Base-by-base conservation (phyloP, 30 jellyfish, hydroid and myxozoan species). In the Aurelia aurita complex sp. Pacific region DNA sequence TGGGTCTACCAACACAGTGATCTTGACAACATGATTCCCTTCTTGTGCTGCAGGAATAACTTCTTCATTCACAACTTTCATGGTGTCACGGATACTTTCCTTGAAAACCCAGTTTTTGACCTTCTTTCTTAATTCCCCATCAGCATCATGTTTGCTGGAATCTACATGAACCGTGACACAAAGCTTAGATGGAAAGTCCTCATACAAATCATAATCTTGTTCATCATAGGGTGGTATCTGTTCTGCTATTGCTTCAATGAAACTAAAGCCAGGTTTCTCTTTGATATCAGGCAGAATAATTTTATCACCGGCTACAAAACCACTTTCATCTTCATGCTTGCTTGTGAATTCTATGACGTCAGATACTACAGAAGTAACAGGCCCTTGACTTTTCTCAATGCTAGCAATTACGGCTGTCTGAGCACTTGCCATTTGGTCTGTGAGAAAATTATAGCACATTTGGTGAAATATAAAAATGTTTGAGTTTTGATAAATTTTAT, bases 91-190 rank as follows among this genome's bases (percentile, higher is more conserved):
- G 57, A 46, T 46, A 16, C 19, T 15, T 0, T 18, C 80, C 4
- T 64, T 84, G 10, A 23, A 16, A 1, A 86, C 60, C 95, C 95
- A 86, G 5, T 67, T 59, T 46, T 70, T 67, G 17, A 76, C 60
- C 38, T 59, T 52, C 3, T 57, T 59, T 13, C 8, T n/a, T 18
- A 18, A 19, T 9, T 53, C 69, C 9, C 36, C 72, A 52, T 67
- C 80, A 13, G 75, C 89, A 19, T 38, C 36, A 55, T 64, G 64
- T 23, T 32, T 69, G n/a, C 42, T 36, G 60, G 85, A 17, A 46
- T 86, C 95, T 6, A 81, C 89, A 76, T 76, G 85, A 81, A 86
- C 52, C 1, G 80, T 86, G 23, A 76, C 67, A n/a, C 66, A 36
- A 6, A 86, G 73, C 23, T 76, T 59, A 11, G 64, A 13, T 55